Percentiles rank a stretch among this genome's conserved stretches.
Conservation (phyloP, 2,797 vertebrate genomes). For the Capromys pilorides region DNA sequence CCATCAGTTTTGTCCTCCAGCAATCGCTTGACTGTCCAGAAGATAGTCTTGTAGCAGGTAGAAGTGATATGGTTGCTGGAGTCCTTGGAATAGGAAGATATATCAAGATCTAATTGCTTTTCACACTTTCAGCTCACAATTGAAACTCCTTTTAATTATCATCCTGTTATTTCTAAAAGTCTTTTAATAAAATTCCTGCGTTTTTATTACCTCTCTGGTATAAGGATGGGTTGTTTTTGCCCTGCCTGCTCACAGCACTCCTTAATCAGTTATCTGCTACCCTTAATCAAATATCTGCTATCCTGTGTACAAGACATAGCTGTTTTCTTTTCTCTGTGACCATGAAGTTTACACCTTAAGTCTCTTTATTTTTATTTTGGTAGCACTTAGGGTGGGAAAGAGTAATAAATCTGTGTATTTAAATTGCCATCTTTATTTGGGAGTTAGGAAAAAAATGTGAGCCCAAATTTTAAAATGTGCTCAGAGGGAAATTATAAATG, state of each 20-base stretch:
- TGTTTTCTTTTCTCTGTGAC: not conserved
- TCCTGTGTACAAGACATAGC: not conserved
- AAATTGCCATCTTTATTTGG: slow-evolving; percentile 20
- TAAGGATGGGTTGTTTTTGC: not conserved
- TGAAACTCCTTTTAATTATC: not conserved
- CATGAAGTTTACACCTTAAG: not conserved
- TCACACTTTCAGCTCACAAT: not conserved
- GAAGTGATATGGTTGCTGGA: not conserved
- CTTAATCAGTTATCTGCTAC: not conserved
- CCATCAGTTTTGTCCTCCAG: not conserved
- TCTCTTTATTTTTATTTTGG: slow-evolving; percentile 23
- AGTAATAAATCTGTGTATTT: not conserved
- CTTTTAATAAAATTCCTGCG: not conserved
- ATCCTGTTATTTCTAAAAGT: not conserved
- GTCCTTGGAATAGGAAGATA: not conserved
- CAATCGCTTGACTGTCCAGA: not conserved
- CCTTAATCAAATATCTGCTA: not conserved
- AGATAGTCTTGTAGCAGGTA: not conserved
- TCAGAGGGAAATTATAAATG: not conserved
- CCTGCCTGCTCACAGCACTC: not conserved
- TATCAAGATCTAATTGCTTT: not conserved
- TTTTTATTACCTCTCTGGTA: not conserved
- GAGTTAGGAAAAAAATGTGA: slow-evolving; percentile 5
- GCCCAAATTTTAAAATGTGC: slow-evolving; percentile 31
- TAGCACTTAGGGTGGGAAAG: not conserved